These are phyloP conservation scores for Amphilophus citrinellus DNA, from an alignment of 2,113 vertebrate species.

Conservation along the genomic window DNA sequence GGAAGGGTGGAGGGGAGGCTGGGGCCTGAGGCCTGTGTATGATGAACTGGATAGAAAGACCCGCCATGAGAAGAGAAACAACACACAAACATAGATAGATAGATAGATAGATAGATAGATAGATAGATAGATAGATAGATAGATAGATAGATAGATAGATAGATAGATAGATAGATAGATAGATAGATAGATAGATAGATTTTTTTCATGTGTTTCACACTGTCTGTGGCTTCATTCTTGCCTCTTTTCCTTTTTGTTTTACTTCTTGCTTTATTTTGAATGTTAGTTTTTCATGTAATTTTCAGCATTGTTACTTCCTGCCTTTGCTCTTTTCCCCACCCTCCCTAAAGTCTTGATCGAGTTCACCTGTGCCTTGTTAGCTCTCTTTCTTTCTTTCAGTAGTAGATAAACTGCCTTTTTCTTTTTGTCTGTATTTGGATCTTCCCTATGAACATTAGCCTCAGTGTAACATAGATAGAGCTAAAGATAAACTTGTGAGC, in stretches of 20 bases:
- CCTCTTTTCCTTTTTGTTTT: background rate
- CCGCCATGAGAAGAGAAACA: conserved; percentile 70
- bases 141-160: conserved; percentile 51
- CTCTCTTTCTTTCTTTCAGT: background rate
- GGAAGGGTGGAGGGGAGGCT: conserved; percentile 46
- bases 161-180: conserved; percentile 52
- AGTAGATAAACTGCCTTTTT: background rate
- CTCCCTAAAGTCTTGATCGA: background rate
- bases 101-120: conserved; percentile 13
- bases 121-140: conserved; percentile 22
- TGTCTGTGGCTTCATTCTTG: too few species aligned
- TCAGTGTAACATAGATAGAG: background rate
- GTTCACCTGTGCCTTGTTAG: background rate
- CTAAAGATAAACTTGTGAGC: background rate
- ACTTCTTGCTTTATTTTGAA: background rate
- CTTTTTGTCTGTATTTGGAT: background rate
- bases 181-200: conserved; percentile 32
- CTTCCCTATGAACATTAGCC: background rate
- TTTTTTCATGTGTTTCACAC: too few species aligned
- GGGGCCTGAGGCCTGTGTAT: conserved; percentile 74
- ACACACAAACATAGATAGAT: conserved; percentile 26
- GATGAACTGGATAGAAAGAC: conserved; percentile 82
- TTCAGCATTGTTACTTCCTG: background rate
- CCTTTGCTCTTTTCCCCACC: background rate
- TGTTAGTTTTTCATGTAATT: background rate